Evolutionary conservation across 2,888 invertebrate genomes (phyloP), one percentile per base, ranked within the genome.

Genomic region (Glaucopsyche alexis): DNA sequence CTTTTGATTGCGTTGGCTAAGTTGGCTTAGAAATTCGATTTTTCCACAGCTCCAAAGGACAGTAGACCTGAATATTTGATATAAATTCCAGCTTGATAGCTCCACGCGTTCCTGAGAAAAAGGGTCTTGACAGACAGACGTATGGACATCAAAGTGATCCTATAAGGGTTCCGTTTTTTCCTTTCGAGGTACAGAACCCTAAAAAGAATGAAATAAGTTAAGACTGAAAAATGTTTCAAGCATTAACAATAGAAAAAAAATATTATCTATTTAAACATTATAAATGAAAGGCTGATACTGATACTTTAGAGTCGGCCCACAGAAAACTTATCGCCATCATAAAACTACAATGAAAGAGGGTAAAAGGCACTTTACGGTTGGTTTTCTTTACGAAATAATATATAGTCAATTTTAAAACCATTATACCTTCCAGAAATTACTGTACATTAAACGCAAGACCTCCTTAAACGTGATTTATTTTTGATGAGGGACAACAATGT

Each of bases 391-490:
- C 29, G 60, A 29, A 7, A 60, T 60, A 60, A 60, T 60, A 60
- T 60, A 60, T 38, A 60, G 60, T 60, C 42, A 42, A 42, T 67
- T 67, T 67, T 67, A 45, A 67, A 67, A 67, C 42, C 67, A 67
- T 67, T 67, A 45, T 42, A 69, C 67, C 45, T 42, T 11, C 69
- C 19, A 47, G 47, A 72, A 72, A 72, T 72, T 72, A 72, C 65
- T 72, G 50, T 72, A 72, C 19, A 50, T 66, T 66, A 66, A 50
- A 72, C 47, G 50, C 50, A 50, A 50, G 52, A 52, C 66, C 66
- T 52, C 40, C 64, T 66, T 72, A 66, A 77, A 74, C 76, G 73
- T 76, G 78, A 78, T 79, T 79, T 78, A 78, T 78, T 77, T 75
- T 76, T 74, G 75, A 75, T 72, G 74, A 74, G 72, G 75, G 77